These are phyloP conservation scores for Aleiodes leptofemur DNA, from an alignment of 2,888 invertebrate genomes.

Conservation along the genomic window DNA sequence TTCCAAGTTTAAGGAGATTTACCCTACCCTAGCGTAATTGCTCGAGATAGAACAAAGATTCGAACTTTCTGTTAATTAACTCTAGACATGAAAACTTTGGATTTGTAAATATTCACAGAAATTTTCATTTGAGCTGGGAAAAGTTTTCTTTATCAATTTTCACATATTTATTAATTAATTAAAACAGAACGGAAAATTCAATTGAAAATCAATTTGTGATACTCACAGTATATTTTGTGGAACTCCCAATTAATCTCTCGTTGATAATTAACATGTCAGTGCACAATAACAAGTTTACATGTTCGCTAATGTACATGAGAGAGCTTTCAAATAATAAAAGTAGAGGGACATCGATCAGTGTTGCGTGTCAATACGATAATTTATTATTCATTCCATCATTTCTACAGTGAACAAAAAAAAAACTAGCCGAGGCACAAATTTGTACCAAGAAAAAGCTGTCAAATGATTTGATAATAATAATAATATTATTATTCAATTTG, in stretches of 20 bases:
- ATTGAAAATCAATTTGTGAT: neutral
- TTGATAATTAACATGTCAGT: neutral
- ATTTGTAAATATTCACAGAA: too few relatives aligned
- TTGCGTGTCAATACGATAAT: constrained; percentile 22
- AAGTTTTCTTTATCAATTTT: neutral
- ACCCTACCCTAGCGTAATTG: too few relatives aligned
- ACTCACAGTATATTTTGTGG: neutral
- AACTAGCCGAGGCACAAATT: neutral
- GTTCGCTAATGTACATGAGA: constrained; percentile 1
- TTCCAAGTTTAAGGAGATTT: too few relatives aligned
- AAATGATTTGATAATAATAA: too few relatives aligned
- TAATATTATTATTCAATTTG: too few relatives aligned
- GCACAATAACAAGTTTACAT: too few relatives aligned
- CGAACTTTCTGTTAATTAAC: too few relatives aligned
- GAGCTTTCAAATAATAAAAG: constrained; percentile 12
- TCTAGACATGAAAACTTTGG: too few relatives aligned
- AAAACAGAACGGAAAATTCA: neutral
- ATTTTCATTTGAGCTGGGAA: neutral
- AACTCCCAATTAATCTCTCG: constrained; percentile 5
- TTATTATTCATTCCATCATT: neutral
- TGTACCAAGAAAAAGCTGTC: too few relatives aligned
- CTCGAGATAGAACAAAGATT: too few relatives aligned
- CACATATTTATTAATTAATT: neutral
- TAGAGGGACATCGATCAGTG: constrained; percentile 6
- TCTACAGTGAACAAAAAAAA: neutral